These are phyloP conservation scores for Campodea augens DNA, from an alignment of 1,140 invertebrate genomes.

Conservation along the genomic window DNA sequence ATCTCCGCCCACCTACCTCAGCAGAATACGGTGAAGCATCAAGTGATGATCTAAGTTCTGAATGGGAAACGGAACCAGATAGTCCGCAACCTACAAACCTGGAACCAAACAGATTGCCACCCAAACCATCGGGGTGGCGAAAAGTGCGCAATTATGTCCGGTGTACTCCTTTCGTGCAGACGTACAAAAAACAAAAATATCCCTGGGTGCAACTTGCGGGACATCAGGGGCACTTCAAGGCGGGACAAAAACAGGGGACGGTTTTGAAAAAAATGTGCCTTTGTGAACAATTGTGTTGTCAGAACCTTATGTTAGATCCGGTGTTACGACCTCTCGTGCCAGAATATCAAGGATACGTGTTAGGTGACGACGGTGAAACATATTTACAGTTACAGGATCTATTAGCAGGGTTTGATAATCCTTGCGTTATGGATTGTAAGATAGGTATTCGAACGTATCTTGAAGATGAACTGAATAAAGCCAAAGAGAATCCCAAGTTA, in stretches of 20 bases:
- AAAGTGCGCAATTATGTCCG: slow-evolving; percentile 83
- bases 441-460: slow-evolving; percentile 85
- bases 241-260: slow-evolving; percentile 75
- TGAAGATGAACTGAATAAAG: slow-evolving; percentile 83
- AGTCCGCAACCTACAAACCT: slow-evolving; percentile 4
- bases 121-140: too few relatives aligned
- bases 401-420: slow-evolving; percentile 68
- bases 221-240: slow-evolving; percentile 85
- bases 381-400: slow-evolving; percentile 86
- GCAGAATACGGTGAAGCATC: slow-evolving; percentile 64
- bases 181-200: slow-evolving; percentile 85
- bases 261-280: slow-evolving; percentile 82
- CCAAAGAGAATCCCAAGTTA: slow-evolving; percentile 82
- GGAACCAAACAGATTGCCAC: too few relatives aligned
- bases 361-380: slow-evolving; percentile 52
- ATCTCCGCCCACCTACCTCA: slow-evolving; percentile 41
- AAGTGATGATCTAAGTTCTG: slow-evolving; percentile 69
- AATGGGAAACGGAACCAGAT: slow-evolving; percentile 61
- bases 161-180: slow-evolving; percentile 91
- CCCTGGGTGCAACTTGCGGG: slow-evolving; percentile 90
- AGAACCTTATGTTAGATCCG: slow-evolving; percentile 64
- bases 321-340: slow-evolving; percentile 71
- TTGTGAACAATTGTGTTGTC: slow-evolving; percentile 60
- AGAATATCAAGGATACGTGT: slow-evolving; percentile 67
- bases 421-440: slow-evolving; percentile 94